Base-by-base conservation (phyloP, 2,797 vertebrate species). In the Eutrigla gurnardus region DNA sequence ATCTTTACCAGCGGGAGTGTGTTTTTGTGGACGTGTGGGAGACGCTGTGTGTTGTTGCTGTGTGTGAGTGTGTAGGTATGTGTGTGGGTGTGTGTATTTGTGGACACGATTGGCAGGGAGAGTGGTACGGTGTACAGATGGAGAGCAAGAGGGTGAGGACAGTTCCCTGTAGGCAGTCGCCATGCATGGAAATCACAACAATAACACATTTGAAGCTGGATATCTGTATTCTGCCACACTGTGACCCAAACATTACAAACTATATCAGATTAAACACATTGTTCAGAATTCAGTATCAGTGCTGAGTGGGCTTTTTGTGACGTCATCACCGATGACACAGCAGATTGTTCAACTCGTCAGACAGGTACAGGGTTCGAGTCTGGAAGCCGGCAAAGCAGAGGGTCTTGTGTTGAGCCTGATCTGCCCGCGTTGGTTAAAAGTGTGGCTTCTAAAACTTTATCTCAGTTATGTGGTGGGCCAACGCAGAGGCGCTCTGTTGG, bases 121-220 rank as follows among this genome's bases (percentile, higher is more conserved):
- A 81, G 78, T 61, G 82, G 75, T 77, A 77, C 74, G 46, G 75
- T 89, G 86, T 90, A 79, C 95, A 95, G 95, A 95, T 95, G 95
- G 94, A 92, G 80, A 80, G 81, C 77, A 74, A 80, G 84, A 86
- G 86, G 90, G 91, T 82, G 86, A 91, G 91, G 91, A 94, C 93
- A 90, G 67, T 88, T 93, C 83, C 87, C 94, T 87, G 92, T 88
- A 84, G 94, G 90, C 89, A 58, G 75, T 88, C 60, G 83, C 91
- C 84, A 81, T 82, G 80, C 65, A 63, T 76, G 59, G 74, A 67
- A 74, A 87, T 67, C n/a, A 77, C 67, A 81, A 75, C 71, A 86
- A 74, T 65, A 85, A 83, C 79, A 84, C 70, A 84, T 60, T 15
- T 39, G 36, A 57, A 37, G 4, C 33, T 63, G 66, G 59, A 68